A percentile compares a stretch with the other conserved stretches of the same genome.
phyloP scores from a whole-genome alignment of 2,113 vertebrate genomes.

The Grantiella picta region DNA sequence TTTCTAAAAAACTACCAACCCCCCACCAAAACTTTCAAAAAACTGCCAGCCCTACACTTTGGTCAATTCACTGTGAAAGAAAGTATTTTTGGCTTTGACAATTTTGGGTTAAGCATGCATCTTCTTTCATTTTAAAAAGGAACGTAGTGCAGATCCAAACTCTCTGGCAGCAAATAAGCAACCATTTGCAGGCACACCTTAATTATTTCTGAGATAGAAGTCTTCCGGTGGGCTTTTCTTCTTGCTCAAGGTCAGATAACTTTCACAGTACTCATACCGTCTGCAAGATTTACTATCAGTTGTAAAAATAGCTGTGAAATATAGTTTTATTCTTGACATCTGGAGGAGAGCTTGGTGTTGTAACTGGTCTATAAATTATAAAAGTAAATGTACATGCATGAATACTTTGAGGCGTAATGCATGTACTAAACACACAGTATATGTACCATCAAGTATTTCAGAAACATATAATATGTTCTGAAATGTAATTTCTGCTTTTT shows the following conservation, averaged over 20 bases:
- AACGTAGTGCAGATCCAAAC: background rate
- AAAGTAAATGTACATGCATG: conserved; percentile 58
- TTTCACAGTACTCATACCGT: conserved; percentile 29
- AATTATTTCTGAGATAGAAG: background rate
- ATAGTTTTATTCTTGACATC: conserved; percentile 35
- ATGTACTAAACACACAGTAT: conserved; percentile 36
- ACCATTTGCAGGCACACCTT: background rate
- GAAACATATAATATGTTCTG: conserved; percentile 50
- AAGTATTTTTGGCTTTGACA: background rate
- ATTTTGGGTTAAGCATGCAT: background rate
- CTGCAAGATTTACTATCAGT: conserved; percentile 42
- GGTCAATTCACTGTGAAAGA: background rate
- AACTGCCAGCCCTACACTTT: background rate
- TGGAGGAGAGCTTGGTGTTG: conserved; percentile 19
- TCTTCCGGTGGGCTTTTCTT: background rate
- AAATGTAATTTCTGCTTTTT: conserved; percentile 42
- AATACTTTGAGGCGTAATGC: conserved; percentile 29
- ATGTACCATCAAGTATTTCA: conserved; percentile 54
- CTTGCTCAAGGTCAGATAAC: conserved; percentile 51
- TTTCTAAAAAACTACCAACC: background rate
- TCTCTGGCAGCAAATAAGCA: background rate
- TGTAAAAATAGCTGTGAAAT: conserved; percentile 58
- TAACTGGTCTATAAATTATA: conserved; percentile 54
- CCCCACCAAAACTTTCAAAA: background rate
- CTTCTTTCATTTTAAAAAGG: background rate